Base-by-base conservation (phyloP, 2,113 vertebrate genomes). In the Tyto alba region DNA sequence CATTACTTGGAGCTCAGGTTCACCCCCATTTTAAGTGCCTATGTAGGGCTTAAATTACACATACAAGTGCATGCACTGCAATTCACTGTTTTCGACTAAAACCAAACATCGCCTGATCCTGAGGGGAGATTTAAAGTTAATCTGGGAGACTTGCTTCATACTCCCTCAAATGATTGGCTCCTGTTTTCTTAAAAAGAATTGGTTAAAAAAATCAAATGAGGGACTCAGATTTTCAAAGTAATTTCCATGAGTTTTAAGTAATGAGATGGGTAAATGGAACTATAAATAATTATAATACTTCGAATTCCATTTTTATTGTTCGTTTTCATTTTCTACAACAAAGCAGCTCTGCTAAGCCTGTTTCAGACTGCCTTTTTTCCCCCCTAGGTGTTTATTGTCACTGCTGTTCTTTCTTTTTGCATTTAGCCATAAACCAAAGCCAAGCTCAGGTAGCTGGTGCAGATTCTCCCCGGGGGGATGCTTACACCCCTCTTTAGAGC, bases 241-340 rank as follows among this genome's bases (percentile, higher is more conserved):
- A 41, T 94, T 84, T 87, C 66, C 38, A 41, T n/a, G 21, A 86
- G 36, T 16, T 90, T 60, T 72, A 64, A 43, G 15, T 93, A 90
- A 90, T 73, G 53, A 85, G 68, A 41, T 57, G 41, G 26, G 53
- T 85, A 93, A 90, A 87, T 36, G 29, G 89, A 81, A 48, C 64
- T 50, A 32, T 60, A 71, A 92, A 78, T 22, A 93, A 86, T 89
- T 74, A 60, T 67, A 53, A 62, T 81, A 56, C 53, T 91, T 85
- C 30, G 62, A 41, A 84, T 92, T 85, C 69, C 57, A 9, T 60
- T 85, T 93, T 94, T 95, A 88, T 90, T 82, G 57, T 45, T 84
- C 11, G 0, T 74, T 86, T 94, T 91, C 32, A 57, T 84, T 96
- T 94, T 87, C 80, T 60, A 57, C 57, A 91, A 72, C 60, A 89